Evolutionary conservation across 2,888 invertebrate species (phyloP).

Genomic region (Apocheima hispidaria): DNA sequence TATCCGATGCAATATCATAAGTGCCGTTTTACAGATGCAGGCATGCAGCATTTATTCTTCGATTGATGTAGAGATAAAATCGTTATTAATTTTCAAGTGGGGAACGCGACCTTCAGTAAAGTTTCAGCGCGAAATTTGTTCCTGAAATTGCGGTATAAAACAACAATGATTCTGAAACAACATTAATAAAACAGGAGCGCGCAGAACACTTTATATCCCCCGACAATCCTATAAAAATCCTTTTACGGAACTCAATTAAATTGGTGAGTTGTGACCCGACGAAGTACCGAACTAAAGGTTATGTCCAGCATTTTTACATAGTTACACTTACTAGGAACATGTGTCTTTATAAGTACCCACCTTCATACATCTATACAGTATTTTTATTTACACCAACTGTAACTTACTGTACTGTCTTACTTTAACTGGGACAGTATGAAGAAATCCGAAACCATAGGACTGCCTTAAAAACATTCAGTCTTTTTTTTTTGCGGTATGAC

Average conservation of each 20-base stretch:
- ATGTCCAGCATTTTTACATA: constrained; percentile 6
- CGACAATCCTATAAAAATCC: constrained; percentile 37
- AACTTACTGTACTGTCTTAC: too few relatives aligned
- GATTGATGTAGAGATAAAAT: neutral
- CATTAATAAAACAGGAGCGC: constrained; percentile 27
- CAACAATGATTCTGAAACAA: constrained; percentile 22
- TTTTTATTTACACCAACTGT: too few relatives aligned
- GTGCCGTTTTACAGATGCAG: neutral
- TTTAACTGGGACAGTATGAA: too few relatives aligned
- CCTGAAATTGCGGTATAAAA: constrained; percentile 27
- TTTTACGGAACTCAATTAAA: constrained; percentile 36
- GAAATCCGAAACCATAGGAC: too few relatives aligned
- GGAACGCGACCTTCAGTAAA: constrained; percentile 9
- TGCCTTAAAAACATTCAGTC: too few relatives aligned
- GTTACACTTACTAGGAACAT: neutral
- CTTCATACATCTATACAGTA: too few relatives aligned
- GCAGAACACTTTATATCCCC: constrained; percentile 25
- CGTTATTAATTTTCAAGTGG: constrained; percentile 6
- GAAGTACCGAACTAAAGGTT: constrained; percentile 16
- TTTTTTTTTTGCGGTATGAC: too few relatives aligned
- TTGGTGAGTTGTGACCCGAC: constrained; percentile 23
- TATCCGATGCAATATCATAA: neutral
- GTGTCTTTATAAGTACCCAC: too few relatives aligned
- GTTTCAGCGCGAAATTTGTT: constrained; percentile 17
- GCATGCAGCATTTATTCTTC: neutral